These are phyloP conservation scores for Triplophysa bombifrons DNA, from an alignment of 2,797 vertebrate genomes.

Conservation along the genomic window DNA sequence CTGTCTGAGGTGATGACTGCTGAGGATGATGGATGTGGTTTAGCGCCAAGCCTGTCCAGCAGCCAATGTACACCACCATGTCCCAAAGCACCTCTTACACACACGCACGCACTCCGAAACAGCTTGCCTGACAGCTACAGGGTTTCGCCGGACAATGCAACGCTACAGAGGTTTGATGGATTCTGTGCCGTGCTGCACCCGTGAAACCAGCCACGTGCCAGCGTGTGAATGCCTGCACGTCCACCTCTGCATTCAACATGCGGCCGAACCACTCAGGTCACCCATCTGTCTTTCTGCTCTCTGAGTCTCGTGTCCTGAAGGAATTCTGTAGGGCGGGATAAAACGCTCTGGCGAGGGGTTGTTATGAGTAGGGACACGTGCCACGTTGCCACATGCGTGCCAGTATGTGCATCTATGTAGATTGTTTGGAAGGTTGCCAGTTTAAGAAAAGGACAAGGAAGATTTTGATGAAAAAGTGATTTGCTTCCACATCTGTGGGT, in stretches of 20 bases:
- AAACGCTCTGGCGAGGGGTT: slow-evolving; percentile 25
- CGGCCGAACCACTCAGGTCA: background rate
- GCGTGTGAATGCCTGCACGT: slow-evolving; percentile 19
- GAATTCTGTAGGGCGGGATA: slow-evolving; percentile 23
- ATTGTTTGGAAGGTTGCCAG: slow-evolving; percentile 21
- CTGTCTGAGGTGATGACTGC: slow-evolving; percentile 72
- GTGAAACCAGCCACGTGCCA: slow-evolving; percentile 36
- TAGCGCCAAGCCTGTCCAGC: slow-evolving; percentile 60
- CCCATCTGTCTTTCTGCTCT: slow-evolving; percentile 29
- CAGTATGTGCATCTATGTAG: slow-evolving; percentile 7
- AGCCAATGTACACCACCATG: slow-evolving; percentile 52
- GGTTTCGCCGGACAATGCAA: slow-evolving; percentile 38
- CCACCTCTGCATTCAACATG: background rate
- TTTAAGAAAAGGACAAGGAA: background rate
- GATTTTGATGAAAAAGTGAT: background rate
- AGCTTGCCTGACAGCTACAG: slow-evolving; percentile 42
- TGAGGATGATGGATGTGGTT: slow-evolving; percentile 78
- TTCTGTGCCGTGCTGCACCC: slow-evolving; percentile 24
- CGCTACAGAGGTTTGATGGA: slow-evolving; percentile 43
- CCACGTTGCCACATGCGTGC: slow-evolving; percentile 3
- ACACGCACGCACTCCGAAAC: slow-evolving; percentile 13
- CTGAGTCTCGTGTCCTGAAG: slow-evolving; percentile 11
- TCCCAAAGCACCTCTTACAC: slow-evolving; percentile 45
- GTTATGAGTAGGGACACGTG: slow-evolving; percentile 14
- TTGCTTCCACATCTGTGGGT: too few relatives aligned